Conservation (phyloP, 2,888 invertebrate species). For the Drosophila anceps region DNA sequence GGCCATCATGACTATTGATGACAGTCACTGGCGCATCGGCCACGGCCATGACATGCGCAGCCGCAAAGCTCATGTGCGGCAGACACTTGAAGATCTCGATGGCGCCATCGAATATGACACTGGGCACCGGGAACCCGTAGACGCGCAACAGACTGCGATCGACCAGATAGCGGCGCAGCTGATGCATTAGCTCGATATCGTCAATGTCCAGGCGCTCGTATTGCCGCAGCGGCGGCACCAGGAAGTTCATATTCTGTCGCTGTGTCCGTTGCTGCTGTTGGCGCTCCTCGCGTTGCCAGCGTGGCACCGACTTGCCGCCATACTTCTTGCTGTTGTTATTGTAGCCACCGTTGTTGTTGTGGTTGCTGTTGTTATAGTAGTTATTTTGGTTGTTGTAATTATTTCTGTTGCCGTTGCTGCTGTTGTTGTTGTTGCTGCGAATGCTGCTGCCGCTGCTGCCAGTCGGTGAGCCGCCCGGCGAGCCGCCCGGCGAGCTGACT, state of each 20-base stretch:
- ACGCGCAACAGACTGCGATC: constrained; percentile 88
- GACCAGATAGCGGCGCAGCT: constrained; percentile 88
- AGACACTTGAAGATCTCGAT: constrained; percentile 88
- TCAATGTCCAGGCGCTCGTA: constrained; percentile 81
- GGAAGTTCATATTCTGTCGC: constrained; percentile 51
- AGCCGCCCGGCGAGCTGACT: constrained; percentile 73
- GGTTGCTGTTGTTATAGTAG: constrained; percentile 26
- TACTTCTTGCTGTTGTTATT: constrained; percentile 25
- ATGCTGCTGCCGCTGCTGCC: constrained; percentile 63
- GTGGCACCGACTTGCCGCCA: neutral
- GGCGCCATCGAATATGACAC: constrained; percentile 87
- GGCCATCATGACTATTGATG: constrained; percentile 79
- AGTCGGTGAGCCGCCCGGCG: constrained; percentile 77
- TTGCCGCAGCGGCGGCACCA: constrained; percentile 84
- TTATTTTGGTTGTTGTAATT: neutral
- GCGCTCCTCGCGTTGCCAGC: constrained; percentile 26
- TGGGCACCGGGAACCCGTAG: constrained; percentile 91
- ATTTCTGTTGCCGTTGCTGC: constrained; percentile 55
- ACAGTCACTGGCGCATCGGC: constrained; percentile 51
- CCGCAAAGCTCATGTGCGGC: constrained; percentile 83
- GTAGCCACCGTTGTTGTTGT: neutral
- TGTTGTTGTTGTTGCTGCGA: constrained; percentile 23
- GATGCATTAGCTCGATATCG: constrained; percentile 87
- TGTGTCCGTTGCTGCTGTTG: constrained; percentile 22
- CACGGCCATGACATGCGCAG: constrained; percentile 47